These are phyloP conservation scores for Pelobates cultripes DNA, from an alignment of 2,797 vertebrate species.

Conservation along the genomic window DNA sequence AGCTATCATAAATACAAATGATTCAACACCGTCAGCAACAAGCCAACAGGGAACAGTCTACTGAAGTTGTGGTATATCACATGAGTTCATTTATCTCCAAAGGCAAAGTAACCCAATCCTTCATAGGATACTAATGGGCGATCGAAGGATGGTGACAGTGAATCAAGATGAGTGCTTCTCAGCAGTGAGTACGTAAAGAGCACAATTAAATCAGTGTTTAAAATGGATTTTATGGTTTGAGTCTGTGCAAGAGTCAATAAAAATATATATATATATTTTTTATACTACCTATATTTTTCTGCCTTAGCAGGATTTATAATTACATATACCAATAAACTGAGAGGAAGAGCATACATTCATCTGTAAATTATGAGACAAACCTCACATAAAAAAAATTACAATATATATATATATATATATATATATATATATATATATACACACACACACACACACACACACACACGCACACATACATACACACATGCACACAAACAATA, in stretches of 20 bases:
- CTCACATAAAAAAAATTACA: too few relatives aligned
- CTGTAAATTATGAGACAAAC: too few relatives aligned
- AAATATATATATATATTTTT: too few relatives aligned
- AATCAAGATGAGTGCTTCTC: conserved; percentile 45
- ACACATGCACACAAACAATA: too few relatives aligned
- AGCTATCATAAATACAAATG: conserved; percentile 78
- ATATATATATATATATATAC: too few relatives aligned
- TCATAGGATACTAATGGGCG: conserved; percentile 65
- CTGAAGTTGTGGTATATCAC: conserved; percentile 73
- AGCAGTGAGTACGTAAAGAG: conserved; percentile 9
- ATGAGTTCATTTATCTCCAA: conserved; percentile 69
- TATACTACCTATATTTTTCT: too few relatives aligned
- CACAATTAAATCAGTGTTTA: conserved; percentile 25
- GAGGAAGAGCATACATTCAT: too few relatives aligned
- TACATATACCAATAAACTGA: too few relatives aligned
- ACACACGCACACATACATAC: too few relatives aligned
- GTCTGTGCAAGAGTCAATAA: neutral
- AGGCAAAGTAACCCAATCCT: conserved; percentile 71
- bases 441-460: too few relatives aligned
- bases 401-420: too few relatives aligned
- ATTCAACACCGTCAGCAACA: conserved; percentile 73
- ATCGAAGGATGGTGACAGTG: conserved; percentile 52
- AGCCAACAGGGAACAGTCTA: conserved; percentile 74
- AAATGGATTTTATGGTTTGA: conserved; percentile 15
- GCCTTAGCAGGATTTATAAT: too few relatives aligned